Base-by-base conservation (phyloP, 2,797 vertebrate species). In the Halcyon badia region DNA sequence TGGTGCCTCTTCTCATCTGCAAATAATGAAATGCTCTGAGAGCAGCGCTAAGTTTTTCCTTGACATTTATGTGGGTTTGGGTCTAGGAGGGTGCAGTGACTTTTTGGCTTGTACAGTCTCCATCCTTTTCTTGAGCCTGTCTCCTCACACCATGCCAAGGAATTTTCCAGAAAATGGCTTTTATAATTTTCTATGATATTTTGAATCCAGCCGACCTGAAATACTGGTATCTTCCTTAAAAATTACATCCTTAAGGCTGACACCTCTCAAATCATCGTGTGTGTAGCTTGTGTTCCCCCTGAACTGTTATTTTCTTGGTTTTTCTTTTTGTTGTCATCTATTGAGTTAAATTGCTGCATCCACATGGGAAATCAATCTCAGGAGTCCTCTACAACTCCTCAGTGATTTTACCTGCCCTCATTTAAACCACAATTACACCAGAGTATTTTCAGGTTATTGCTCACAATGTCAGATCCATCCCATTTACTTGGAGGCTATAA, bases 21-120 rank as follows among this genome's bases (percentile, higher is more conserved):
- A 72, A 54, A 30, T 18, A 21, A 25, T 0, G 0, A 30, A 21
- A 30, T 20, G 31, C 3, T 37, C 26, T 22, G 22, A 37, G 8
- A 75, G 6, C 9, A 21, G 1, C 2, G 28, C 11, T 37, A 10
- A 46, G 15, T 10, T 81, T 71, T 72, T 62, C 33, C 16, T 66
- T 62, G 22, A 52, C 0, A 1, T 77, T 62, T 37, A 30, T 20
- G 17, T 37, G 20, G 11, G 17, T n/a, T 61, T 71, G 26, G 16
- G 19, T 39, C 54, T 56, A 58, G 35, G 26, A 61, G 25, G 7
- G 10, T 37, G 20, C 14, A 9, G 14, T 52, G 56, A 42, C 37
- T 72, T 62, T 62, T 41, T 28, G 9, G 4, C 17, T 7, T 49
- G 8, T 16, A 6, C 5, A 30, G 6, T 46, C 10, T 65, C 31